A percentile compares a stretch with the other conserved stretches of the same genome.
phyloP scores from a whole-genome alignment of 1,140 invertebrate genomes.

The Brachionus asplanchnoidis region DNA sequence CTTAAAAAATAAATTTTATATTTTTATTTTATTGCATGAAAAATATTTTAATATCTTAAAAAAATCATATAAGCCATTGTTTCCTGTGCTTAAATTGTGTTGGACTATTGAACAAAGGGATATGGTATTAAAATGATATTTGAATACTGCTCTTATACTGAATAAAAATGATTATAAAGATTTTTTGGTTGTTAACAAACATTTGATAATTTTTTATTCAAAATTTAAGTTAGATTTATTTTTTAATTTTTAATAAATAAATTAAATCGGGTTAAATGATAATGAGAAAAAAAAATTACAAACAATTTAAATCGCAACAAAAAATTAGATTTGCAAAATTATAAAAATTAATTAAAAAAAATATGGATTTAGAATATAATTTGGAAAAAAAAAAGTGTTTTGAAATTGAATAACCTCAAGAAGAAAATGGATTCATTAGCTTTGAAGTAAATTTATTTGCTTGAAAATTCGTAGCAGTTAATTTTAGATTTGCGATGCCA shows the following conservation, averaged over 20 bases:
- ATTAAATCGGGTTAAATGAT: not conserved
- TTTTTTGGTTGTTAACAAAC: not conserved
- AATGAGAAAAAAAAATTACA: not conserved
- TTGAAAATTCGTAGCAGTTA: slow-evolving; percentile 41
- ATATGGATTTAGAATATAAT: no score
- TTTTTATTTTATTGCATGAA: no score
- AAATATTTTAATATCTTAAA: no score
- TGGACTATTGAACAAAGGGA: no score
- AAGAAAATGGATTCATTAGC: slow-evolving; percentile 41
- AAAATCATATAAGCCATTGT: no score
- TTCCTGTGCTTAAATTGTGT: no score
- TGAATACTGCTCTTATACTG: not conserved
- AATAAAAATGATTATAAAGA: not conserved
- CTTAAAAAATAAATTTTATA: no score
- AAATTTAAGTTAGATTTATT: no score
- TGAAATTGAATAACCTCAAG: not conserved
- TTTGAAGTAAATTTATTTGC: slow-evolving; percentile 39
- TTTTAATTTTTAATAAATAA: not conserved
- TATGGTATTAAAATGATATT: no score
- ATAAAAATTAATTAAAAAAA: not conserved
- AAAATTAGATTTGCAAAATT: not conserved
- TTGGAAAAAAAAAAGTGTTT: no score
- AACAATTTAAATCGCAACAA: not conserved
- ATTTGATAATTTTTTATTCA: not conserved
- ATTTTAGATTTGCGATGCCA: slow-evolving; percentile 38